Evolutionary conservation across 2,888 invertebrate species (phyloP), one percentile per base, ranked within the genome.

Genomic region (Stenodema calcarata): DNA sequence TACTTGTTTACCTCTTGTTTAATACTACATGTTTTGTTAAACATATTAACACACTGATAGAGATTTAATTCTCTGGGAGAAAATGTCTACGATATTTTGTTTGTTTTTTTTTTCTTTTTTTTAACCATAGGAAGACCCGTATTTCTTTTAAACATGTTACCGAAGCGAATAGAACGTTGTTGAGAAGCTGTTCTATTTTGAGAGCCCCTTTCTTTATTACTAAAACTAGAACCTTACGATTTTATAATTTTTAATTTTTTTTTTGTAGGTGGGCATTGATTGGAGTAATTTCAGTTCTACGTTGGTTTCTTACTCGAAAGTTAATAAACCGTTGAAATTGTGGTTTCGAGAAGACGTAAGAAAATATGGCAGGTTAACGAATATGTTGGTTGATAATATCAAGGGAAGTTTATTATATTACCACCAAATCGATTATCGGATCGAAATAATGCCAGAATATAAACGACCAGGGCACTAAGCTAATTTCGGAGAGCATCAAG

Each of bases 51-150:
- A 82, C 82, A 82, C 82, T 69, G 69, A 82, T 82, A 41, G 42
- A 69, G 69, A 69, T 62, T 82, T 82, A 50, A 44, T 42, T 23
- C 41, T 30, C 41, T 42, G 69, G 82, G 82, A 69, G 82, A 69
- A n/a, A 82, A 82, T 69, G 30, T 70, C 84, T 84, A 84, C 80
- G 44, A 73, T 54, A 84, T 47, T 82, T 54, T n/a, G n/a, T n/a
- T n/a, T n/a, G n/a, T n/a, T n/a, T n/a, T n/a, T n/a, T n/a, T n/a
- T 62, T 62, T 62, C 1, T 23, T 62, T 62, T 62, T 62, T 62
- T 62, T 23, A 23, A 62, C 62, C 81, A 78, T 86, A 88, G 88
- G 88, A 88, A 88, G 88, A 88, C 88, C 88, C 88, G 88, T 88
- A 88, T 84, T 44, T 82, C 35, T 82, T 75, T 42, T 78, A 27